These are phyloP conservation scores for Sebastes dallii DNA, from an alignment of 2,797 vertebrate genomes.

Conservation along the genomic window DNA sequence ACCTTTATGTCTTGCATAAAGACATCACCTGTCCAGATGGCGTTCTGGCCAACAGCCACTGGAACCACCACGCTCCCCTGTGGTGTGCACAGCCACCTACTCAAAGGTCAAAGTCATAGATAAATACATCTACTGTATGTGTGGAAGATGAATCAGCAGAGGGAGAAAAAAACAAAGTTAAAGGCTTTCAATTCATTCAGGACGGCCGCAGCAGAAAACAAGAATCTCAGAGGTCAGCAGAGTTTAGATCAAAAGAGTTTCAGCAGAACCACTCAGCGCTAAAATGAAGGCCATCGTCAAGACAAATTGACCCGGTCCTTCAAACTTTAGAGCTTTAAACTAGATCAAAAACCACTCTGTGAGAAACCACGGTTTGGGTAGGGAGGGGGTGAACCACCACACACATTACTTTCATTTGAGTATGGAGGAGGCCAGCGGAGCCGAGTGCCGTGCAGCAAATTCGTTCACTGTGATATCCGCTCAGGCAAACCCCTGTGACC, in stretches of 20 bases:
- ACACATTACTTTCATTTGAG: neutral
- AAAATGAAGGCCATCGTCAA: neutral
- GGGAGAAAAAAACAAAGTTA: neutral
- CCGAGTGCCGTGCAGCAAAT: slow-evolving; percentile 14
- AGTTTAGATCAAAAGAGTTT: slow-evolving; percentile 17
- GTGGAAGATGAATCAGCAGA: slow-evolving; percentile 26
- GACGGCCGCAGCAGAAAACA: neutral
- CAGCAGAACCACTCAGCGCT: neutral
- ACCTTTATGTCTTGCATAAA: slow-evolving; percentile 50
- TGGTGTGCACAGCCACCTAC: slow-evolving; percentile 5
- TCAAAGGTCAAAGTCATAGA: slow-evolving; percentile 40
- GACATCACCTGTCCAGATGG: slow-evolving; percentile 58
- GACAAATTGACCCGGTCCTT: slow-evolving; percentile 5
- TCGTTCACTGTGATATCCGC: slow-evolving; percentile 24
- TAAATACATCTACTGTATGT: slow-evolving; percentile 30
- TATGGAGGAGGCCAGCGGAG: neutral
- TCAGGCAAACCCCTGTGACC: slow-evolving; percentile 63
- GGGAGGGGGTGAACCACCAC: neutral
- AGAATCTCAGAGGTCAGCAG: slow-evolving; percentile 1
- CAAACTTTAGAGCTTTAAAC: slow-evolving; percentile 9
- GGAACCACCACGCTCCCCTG: neutral
- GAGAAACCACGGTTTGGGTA: neutral
- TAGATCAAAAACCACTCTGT: slow-evolving; percentile 25
- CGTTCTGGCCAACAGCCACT: neutral
- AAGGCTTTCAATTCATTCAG: slow-evolving; percentile 7